Base-by-base conservation (phyloP, 1,140 invertebrate species). In the Maconellicoccus hirsutus region DNA sequence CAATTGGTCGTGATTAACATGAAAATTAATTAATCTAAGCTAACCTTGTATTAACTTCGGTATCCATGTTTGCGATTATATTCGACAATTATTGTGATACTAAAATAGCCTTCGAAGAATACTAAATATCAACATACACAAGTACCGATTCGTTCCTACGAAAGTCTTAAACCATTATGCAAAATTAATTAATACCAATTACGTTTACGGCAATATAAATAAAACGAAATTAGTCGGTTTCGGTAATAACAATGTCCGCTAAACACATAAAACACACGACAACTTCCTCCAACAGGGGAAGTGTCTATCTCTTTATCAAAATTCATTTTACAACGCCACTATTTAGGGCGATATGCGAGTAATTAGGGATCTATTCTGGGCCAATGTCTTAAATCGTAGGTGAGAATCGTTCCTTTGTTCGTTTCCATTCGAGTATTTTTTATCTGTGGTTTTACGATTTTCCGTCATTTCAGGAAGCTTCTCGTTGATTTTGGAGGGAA, bases 31-130 rank as follows among this genome's bases (percentile, higher is more conserved):
- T 52, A 16, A 8, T 52, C 42, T 66, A 66, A 66, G 21, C 61
- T 66, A 66, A 66, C 61, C 61, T 66, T 66, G 61, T 25, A 66
- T 66, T 66, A 2, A 66, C 61, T 66, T 66, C 61, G 61, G 61
- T 66, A 22, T 66, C 61, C 61, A 66, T 66, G 25, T 66, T 66
- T 25, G 61, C 61, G 22, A 66, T 10, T 23, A 8, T 8, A 66
- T 10, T 25, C 21, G 22, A 23, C 21, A 23, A 23, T 66, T 10
- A 19, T 61, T 61, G 19, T 66, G 6, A 16, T 23, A 66, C 19
- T 16, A 10, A 66, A 23, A 66, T 14, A 66, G 2, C 10, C 19
- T 3, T 25, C 10, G 61, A 12, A 16, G 10, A 23, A 6, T 4
- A 23, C 61, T 10, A 10, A 23, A 66, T 26, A 10, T 66, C 3